These are phyloP conservation scores for Bubalus kerabau DNA, from an alignment of 2,113 vertebrate species.

Conservation along the genomic window DNA sequence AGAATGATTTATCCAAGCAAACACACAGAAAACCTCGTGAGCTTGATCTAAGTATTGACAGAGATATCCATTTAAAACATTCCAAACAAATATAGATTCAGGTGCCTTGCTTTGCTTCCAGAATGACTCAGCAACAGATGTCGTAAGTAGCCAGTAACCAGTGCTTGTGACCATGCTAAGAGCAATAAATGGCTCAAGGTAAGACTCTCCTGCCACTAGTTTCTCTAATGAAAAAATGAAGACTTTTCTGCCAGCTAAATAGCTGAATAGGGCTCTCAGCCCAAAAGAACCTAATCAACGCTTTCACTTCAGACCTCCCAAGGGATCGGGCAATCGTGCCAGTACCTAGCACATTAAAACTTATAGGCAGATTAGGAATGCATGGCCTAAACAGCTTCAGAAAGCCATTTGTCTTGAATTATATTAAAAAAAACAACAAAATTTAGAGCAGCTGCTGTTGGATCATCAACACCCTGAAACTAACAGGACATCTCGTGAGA, in stretches of 20 bases:
- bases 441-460: not conserved
- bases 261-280: constrained; percentile 32
- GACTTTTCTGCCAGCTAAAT: constrained; percentile 31
- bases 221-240: constrained; percentile 35
- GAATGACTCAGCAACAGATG: not conserved
- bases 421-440: not conserved
- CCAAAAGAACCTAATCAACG: constrained; percentile 54
- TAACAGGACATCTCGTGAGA: not conserved
- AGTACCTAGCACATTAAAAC: constrained; percentile 52
- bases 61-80: not conserved
- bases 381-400: not conserved
- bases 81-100: not conserved
- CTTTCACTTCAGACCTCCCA: constrained; percentile 56
- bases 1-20: constrained; percentile 24
- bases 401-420: constrained; percentile 45
- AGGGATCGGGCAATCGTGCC: constrained; percentile 24
- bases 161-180: not conserved
- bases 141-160: not conserved
- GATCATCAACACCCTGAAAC: not conserved
- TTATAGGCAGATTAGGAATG: constrained; percentile 30
- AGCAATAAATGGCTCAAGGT: not conserved
- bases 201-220: not conserved
- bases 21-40: constrained; percentile 10
- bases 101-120: not conserved
- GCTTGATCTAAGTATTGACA: constrained; percentile 27